Evolutionary conservation across 2,113 vertebrate species (phyloP).

Genomic region (Cercopithecus mona): DNA sequence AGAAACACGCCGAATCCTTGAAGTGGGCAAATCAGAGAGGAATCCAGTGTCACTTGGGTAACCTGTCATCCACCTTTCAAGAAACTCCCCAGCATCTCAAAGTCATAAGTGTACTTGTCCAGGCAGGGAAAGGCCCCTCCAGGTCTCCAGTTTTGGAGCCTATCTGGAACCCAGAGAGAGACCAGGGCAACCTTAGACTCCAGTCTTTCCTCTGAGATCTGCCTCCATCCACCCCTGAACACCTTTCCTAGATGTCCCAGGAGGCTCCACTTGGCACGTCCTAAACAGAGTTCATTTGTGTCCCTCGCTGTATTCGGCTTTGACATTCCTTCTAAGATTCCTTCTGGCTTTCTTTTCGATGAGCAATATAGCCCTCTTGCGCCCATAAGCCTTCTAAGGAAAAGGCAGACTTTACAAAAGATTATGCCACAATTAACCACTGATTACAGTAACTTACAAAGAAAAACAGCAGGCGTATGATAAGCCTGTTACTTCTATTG

Average conservation of each 20-base stretch:
- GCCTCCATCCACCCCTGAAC: neutral
- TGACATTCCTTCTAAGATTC: neutral
- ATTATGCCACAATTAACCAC: neutral
- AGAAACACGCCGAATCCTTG: neutral
- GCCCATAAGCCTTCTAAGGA: neutral
- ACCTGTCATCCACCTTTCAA: neutral
- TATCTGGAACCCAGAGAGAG: neutral
- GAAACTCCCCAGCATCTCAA: neutral
- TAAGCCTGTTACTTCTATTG: neutral
- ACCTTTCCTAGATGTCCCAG: neutral
- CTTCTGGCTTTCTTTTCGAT: neutral
- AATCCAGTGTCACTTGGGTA: neutral
- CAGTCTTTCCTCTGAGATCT: neutral
- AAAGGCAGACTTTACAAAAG: neutral
- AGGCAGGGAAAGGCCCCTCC: no score
- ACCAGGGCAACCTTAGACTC: neutral
- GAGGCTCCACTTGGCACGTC: neutral
- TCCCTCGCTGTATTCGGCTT: rapidly evolving
- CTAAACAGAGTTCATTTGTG: neutral
- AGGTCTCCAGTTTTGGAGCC: neutral
- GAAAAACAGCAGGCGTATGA: neutral
- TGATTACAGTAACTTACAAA: neutral
- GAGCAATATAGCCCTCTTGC: neutral
- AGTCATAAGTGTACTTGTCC: neutral
- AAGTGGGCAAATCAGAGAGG: neutral